These are phyloP conservation scores for Dinomys branickii DNA, from an alignment of 2,113 vertebrate genomes.

Conservation along the genomic window DNA sequence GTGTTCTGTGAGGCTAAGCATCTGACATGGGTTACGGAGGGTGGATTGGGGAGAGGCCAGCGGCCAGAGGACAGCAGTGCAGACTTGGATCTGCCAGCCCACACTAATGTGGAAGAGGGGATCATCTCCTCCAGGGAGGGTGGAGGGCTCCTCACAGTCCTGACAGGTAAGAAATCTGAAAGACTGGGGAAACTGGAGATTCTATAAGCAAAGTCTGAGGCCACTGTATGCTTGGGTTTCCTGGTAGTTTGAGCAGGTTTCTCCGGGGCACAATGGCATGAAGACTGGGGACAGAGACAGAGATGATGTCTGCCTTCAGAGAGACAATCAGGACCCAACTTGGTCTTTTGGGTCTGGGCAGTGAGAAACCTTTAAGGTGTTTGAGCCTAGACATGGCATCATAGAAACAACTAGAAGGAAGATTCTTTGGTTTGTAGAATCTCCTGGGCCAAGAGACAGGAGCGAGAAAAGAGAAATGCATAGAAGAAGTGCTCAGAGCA, in stretches of 20 bases:
- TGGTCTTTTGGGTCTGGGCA: not conserved
- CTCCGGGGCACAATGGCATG: not conserved
- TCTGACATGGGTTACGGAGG: rapidly evolving
- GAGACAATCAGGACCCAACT: not conserved
- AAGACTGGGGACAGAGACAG: not conserved
- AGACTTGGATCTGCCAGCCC: not conserved
- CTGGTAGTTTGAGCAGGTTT: not conserved
- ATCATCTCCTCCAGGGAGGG: rapidly evolving
- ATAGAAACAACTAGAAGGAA: not conserved
- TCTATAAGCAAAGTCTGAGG: not conserved
- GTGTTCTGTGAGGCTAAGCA: rapidly evolving
- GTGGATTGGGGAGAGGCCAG: not conserved
- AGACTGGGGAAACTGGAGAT: not conserved
- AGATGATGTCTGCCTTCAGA: not conserved
- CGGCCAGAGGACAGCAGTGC: rapidly evolving
- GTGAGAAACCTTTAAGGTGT: not conserved
- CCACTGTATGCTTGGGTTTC: not conserved
- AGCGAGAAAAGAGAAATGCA: not conserved
- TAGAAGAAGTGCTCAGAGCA: not conserved
- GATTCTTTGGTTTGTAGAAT: not conserved
- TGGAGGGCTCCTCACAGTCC: not conserved
- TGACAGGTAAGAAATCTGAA: not conserved
- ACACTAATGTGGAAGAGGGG: not conserved
- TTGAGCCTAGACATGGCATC: not conserved
- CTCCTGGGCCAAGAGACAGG: not conserved